phyloP scores from a whole-genome alignment of 2,113 vertebrate species.

The Phaethornis superciliosus region DNA sequence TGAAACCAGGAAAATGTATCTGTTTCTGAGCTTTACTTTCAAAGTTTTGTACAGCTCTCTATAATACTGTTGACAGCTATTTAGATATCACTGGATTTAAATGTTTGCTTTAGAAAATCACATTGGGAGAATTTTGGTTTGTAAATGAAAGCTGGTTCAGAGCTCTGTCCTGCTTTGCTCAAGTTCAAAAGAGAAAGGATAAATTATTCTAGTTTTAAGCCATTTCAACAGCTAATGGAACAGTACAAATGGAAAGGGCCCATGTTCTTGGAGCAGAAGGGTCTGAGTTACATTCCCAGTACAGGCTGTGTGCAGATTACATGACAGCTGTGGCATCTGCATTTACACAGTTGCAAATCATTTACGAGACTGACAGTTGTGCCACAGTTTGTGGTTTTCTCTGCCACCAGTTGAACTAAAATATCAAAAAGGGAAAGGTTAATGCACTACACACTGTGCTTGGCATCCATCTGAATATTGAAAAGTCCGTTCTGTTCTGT shows the following conservation, averaged over 20 bases:
- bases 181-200: conserved; percentile 58
- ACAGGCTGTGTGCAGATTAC: conserved; percentile 34
- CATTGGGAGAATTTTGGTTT: conserved; percentile 54
- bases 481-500: conserved; percentile 15
- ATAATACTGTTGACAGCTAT: conserved; percentile 39
- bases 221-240: conserved; percentile 47
- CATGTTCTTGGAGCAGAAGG: conserved; percentile 3
- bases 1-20: conserved; percentile 50
- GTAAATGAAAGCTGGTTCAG: conserved; percentile 38
- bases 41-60: conserved; percentile 24
- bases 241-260: conserved; percentile 38
- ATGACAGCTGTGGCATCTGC: conserved; percentile 44
- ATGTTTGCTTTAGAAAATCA: conserved; percentile 64
- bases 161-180: conserved; percentile 19
- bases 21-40: conserved; percentile 49
- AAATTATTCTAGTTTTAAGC: conserved; percentile 58
- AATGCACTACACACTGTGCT: conserved; percentile 57
- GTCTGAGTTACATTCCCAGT: conserved; percentile 35
- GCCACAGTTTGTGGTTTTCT: conserved; percentile 68
- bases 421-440: conserved; percentile 67
- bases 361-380: conserved; percentile 53
- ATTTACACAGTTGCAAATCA: conserved; percentile 60
- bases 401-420: conserved; percentile 64
- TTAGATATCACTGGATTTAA: conserved; percentile 59
- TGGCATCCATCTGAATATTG: conserved; percentile 61